Base-by-base conservation (phyloP, 2,888 invertebrate species). In the Cephus pulcher region DNA sequence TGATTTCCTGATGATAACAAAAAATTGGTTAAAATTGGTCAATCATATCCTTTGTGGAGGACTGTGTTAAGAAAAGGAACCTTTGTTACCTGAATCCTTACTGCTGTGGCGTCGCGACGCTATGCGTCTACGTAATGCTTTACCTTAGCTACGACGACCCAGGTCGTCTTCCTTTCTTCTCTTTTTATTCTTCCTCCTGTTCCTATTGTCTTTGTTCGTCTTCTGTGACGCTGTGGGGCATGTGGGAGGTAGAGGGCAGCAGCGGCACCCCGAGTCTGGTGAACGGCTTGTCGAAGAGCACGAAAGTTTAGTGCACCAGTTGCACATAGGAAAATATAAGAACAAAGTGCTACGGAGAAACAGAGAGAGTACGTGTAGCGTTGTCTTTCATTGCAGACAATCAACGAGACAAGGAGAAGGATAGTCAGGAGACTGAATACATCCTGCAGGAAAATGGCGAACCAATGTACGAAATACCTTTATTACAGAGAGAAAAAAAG, bases 321-420 rank as follows among this genome's bases (percentile, higher is more conserved):
- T 56, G 56, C 56, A 56, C 56, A 56, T 56, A 56, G 56, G 23
- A 23, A 23, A 56, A 56, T 56, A 56, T 56, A 56, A 56, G 15
- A 56, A 56, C 56, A 56, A 56, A 56, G 56, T 56, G 56, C 56
- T 23, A 2, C 6, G 56, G 23, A 15, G 23, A 56, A 56, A 56
- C 23, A 23, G 56, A 40, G 79, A 80, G 78, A 81, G 81, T 83
- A 84, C 80, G 81, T 56, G 84, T 79, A 82, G 69, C 78, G 6
- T 75, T 81, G 80, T 84, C 78, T 85, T 85, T 87, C 85, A 78
- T 86, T 88, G 76, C 90, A 90, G 90, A 90, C 90, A 90, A 89
- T 84, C 85, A 86, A 85, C 87, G 85, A 88, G 90, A 90, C 88
- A 89, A 87, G 88, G 89, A 86, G 86, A 90, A 88, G 90, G 90